phyloP scores from a whole-genome alignment of 2,797 vertebrate genomes.

The Erpetoichthys calabaricus region DNA sequence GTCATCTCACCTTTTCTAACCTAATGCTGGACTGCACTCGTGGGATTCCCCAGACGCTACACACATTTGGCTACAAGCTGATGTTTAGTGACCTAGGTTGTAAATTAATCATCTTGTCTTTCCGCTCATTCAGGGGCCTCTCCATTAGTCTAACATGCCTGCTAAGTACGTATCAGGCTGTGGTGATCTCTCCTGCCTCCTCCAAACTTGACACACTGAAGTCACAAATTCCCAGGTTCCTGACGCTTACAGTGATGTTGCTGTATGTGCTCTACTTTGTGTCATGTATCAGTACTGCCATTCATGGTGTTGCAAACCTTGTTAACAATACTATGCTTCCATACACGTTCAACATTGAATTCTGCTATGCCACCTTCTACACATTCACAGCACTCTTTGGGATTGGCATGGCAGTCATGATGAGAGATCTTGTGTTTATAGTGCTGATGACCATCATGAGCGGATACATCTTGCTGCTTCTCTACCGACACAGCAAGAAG shows the following conservation, averaged over 20 bases:
- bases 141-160: conserved; percentile 2
- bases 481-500: conserved; percentile 17
- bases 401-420: conserved; percentile 11
- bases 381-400: conserved; percentile 8
- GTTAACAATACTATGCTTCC: not conserved
- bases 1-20: too few species aligned
- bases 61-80: not conserved
- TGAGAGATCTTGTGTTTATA: conserved; percentile 19
- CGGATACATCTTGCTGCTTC: conserved; percentile 16
- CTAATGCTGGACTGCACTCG: not conserved
- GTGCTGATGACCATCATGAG: conserved; percentile 16
- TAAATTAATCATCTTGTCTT: conserved; percentile 4
- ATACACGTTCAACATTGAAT: conserved; percentile 11
- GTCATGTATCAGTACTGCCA: not conserved
- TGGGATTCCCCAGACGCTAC: conserved; percentile 3
- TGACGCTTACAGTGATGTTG: not conserved
- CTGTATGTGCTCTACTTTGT: not conserved
- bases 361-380: conserved; percentile 10
- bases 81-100: not conserved
- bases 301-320: too few species aligned
- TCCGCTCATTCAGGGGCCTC: not conserved
- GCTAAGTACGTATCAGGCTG: not conserved
- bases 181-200: not conserved
- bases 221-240: not conserved
- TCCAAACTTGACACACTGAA: not conserved